Conservation (phyloP, 2,113 vertebrate species). For the Tauraco erythrolophus region DNA sequence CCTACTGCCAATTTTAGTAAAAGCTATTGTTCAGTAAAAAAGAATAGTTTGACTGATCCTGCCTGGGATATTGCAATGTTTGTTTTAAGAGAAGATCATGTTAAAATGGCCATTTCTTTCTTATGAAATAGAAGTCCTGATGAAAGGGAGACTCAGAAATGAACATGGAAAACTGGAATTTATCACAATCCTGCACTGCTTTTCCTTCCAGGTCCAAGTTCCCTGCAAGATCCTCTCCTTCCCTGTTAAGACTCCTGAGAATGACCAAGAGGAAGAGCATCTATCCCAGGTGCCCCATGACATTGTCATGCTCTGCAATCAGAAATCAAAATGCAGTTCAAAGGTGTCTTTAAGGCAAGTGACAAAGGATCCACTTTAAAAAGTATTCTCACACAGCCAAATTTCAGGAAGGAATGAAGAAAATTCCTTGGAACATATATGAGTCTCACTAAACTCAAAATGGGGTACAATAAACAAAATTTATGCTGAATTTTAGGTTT, state of each 20-base stretch:
- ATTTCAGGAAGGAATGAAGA: neutral
- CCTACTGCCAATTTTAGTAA: neutral
- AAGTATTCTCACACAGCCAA: neutral
- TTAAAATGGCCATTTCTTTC: neutral
- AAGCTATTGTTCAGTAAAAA: neutral
- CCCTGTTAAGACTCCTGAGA: neutral
- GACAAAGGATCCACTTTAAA: neutral
- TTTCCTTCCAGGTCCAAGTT: neutral
- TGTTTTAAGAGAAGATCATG: neutral
- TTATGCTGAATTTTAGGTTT: neutral
- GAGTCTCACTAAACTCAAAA: neutral
- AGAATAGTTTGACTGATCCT: neutral
- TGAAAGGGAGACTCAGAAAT: neutral
- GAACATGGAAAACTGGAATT: neutral
- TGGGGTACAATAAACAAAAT: neutral
- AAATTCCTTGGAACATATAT: neutral
- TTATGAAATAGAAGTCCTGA: neutral
- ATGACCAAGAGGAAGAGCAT: neutral
- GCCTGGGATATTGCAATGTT: neutral
- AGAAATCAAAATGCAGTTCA: neutral
- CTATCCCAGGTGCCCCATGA: neutral
- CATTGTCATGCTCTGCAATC: neutral
- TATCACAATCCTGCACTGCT: neutral
- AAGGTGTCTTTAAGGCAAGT: neutral
- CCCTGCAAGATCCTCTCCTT: neutral